Conservation (phyloP, 1,140 invertebrate species). For the Spodoptera frugiperda region DNA sequence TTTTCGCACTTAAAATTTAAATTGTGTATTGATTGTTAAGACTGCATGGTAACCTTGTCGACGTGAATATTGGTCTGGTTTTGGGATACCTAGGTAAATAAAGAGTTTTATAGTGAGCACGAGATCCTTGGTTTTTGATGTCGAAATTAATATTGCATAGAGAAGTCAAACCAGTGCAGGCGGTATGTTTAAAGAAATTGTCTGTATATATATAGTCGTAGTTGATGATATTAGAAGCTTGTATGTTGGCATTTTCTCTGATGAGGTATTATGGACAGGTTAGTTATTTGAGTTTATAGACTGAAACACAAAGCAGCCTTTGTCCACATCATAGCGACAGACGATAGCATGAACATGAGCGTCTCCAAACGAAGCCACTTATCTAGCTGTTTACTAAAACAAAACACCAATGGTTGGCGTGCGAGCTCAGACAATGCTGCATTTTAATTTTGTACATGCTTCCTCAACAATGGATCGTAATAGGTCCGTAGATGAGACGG, state of each 20-base stretch:
- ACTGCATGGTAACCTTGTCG: constrained; percentile 14
- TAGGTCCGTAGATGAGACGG: constrained; percentile 78
- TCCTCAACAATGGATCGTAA: constrained; percentile 77
- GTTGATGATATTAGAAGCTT: too few species aligned
- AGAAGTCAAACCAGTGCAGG: too few species aligned
- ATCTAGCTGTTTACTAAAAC: constrained; percentile 55
- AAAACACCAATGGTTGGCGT: constrained; percentile 66
- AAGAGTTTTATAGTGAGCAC: too few species aligned
- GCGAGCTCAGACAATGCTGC: constrained; percentile 74
- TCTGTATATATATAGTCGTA: too few species aligned
- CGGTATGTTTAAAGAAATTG: too few species aligned
- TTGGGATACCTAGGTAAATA: too few species aligned
- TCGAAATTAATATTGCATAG: too few species aligned
- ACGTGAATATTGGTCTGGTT: neutral
- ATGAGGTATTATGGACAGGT: too few species aligned
- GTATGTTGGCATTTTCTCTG: too few species aligned
- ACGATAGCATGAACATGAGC: neutral
- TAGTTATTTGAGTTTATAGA: neutral
- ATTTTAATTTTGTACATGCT: constrained; percentile 83
- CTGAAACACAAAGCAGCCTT: neutral
- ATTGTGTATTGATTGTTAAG: constrained; percentile 40
- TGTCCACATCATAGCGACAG: constrained; percentile 1
- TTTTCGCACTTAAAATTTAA: constrained; percentile 47
- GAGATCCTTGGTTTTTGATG: too few species aligned
- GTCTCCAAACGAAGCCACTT: constrained; percentile 16